Base-by-base conservation (phyloP, 1,140 invertebrate genomes). In the Psix sp. region DNA sequence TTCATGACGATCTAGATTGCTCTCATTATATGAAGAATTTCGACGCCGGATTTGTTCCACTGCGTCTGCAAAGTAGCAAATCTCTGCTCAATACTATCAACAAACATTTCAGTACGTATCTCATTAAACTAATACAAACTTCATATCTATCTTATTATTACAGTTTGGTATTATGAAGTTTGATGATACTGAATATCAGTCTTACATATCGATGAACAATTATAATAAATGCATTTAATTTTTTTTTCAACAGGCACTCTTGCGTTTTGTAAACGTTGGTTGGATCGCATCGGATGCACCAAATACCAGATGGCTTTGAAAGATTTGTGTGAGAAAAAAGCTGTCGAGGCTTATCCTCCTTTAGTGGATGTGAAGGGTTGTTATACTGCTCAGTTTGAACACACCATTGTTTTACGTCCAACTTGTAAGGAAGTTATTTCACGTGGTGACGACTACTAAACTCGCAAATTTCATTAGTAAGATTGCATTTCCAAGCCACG, bases 11-110 rank as follows among this genome's bases (percentile, higher is more conserved):
- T 84, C 97, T 99, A 94, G 98, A 99, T 80, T 96, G 94, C 67
- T 99, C 97, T 20, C 98, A 99, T 89, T 99, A 99, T 81, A 99
- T 99, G 98, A 99, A 99, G 86, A 98, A 98, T 83, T 99, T 95
- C 87, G 97, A 99, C 78, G 92, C 93, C 84, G 94, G 94, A 59
- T 97, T 94, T 87, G 94, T 98, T 33, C 96, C 96, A 46, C 84
- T 98, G 31, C 95, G 95, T 81, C 85, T 98, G 54, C 92, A 94
- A 79, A 96, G 95, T 66, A 98, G 97, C 1, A 99, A 99, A 84
- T 92, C 94, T 56, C 88, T 99, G 5, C 88, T 99, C 38, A 95
- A 94, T 82, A 90, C 93, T n/a, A 99, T 99, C 78, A 99, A 99
- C 84, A 96, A 99, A 82, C 94, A 99, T 84, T 99, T 99, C 84